Percentiles rank a stretch among this genome's conserved stretches.
These are phyloP conservation scores for Oopsacas minuta DNA, from an alignment of 37 sponge, comb jelly and placozoan genomes.

Conservation along the genomic window DNA sequence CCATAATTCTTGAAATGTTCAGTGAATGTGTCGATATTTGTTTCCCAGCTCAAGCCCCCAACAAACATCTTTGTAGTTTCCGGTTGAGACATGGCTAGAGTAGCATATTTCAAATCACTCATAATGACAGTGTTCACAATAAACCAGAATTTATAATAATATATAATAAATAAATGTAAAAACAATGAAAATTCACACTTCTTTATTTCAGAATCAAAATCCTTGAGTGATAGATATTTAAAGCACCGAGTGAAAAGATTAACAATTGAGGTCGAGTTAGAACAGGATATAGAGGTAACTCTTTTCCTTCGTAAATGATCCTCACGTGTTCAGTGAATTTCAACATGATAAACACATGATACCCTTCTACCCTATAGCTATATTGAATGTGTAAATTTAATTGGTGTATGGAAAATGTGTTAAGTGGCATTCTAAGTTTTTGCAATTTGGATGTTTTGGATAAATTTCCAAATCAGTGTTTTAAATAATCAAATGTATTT, in stretches of 20 bases:
- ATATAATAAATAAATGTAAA: neutral
- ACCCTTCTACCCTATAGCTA: too few relatives aligned
- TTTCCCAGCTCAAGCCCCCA: conserved; percentile 51
- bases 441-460: too few relatives aligned
- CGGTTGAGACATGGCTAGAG: conserved; percentile 17
- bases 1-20: conserved; percentile 42
- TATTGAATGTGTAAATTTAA: too few relatives aligned
- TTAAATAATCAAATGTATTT: too few relatives aligned
- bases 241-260: neutral
- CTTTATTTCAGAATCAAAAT: neutral
- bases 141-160: neutral
- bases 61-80: conserved; percentile 47
- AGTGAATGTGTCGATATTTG: conserved; percentile 32
- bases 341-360: too few relatives aligned
- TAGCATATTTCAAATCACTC: neutral
- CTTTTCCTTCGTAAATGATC: neutral
- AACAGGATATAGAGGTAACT: neutral
- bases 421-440: too few relatives aligned
- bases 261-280: conserved; percentile 10
- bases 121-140: neutral
- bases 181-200: too few relatives aligned
- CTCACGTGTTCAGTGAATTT: too few relatives aligned
- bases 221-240: neutral
- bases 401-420: too few relatives aligned
- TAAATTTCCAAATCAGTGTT: too few relatives aligned